Evolutionary conservation across 2,113 vertebrate genomes (phyloP), one percentile per base, ranked within the genome.

Genomic region (Mastomys coucha): DNA sequence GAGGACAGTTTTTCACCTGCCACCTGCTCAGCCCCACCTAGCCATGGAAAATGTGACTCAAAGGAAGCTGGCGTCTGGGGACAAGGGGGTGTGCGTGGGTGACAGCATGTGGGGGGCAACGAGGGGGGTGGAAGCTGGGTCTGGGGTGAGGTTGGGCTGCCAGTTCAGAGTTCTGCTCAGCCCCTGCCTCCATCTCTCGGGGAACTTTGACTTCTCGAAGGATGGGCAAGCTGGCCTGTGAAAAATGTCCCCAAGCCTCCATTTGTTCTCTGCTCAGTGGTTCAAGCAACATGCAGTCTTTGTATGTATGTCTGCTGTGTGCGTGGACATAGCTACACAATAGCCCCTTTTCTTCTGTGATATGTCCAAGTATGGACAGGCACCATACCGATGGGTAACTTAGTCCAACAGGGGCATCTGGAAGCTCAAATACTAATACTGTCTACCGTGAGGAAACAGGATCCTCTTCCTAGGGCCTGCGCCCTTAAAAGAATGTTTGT

Each of bases 41-140:
- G 95, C n/a, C 36, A 63, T 97, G 97, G 97, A 98, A 98, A 98
- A 93, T 96, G 92, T 97, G 97, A 96, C 97, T 98, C 98, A 98
- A 95, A 97, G 98, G 98, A 98, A 98, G 95, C 93, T 96, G 91
- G 73, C 39, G 72, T 91, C 88, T n/a, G 91, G 69, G 95, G 92
- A 95, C 31, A 70, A 76, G 93, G 92, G 82, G 91, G 94, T 36
- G 11, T 69, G 63, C 17, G 96, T 97, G 98, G 97, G 97, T 78
- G 95, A 95, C 87, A 73, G 69, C 72, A 3, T 75, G 28, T 56
- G 88, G 93, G 96, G 90, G 95, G 67, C 16, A 16, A 72, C 51
- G 17, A 0, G 4, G 53, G 73, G 92, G 81, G 85, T 95, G 93
- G 96, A 95, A 85, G 53, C 85, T 6, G 77, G 93, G 63, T 91